phyloP scores from a whole-genome alignment of 2,113 vertebrate genomes.

The Saiga tatarica region DNA sequence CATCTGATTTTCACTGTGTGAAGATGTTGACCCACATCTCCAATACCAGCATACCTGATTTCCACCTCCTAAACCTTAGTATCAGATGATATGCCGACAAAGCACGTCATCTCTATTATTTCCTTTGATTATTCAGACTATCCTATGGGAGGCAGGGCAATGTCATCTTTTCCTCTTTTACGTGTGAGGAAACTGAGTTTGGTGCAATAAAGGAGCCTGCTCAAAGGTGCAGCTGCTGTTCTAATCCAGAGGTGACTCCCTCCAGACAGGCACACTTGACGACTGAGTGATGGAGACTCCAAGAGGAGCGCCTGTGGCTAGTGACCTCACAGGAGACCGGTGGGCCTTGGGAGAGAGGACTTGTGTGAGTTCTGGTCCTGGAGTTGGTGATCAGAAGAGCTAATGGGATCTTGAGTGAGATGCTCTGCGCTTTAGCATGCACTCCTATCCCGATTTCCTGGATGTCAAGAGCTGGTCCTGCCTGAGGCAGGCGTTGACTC shows the following conservation, averaged over 20 bases:
- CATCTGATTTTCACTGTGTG: background rate
- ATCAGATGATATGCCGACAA: background rate
- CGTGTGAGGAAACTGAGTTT: background rate
- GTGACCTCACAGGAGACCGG: background rate
- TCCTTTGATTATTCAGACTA: background rate
- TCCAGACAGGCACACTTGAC: background rate
- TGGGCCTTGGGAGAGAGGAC: background rate
- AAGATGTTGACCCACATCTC: background rate
- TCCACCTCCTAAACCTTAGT: background rate
- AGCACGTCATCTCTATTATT: background rate
- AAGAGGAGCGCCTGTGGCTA: background rate
- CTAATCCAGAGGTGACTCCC: background rate
- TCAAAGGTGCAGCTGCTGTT: background rate
- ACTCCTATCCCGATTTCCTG: background rate
- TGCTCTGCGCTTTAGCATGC: background rate
- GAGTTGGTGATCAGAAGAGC: background rate
- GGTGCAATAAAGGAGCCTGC: background rate
- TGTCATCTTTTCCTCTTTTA: background rate
- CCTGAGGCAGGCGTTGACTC: background rate
- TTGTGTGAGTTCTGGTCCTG: background rate
- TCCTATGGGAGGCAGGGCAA: background rate
- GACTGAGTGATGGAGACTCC: background rate
- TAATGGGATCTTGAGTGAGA: background rate
- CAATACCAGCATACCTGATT: background rate
- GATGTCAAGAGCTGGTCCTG: background rate